Conservation (phyloP, 2,113 vertebrate genomes). For the Callipepla squamata region DNA sequence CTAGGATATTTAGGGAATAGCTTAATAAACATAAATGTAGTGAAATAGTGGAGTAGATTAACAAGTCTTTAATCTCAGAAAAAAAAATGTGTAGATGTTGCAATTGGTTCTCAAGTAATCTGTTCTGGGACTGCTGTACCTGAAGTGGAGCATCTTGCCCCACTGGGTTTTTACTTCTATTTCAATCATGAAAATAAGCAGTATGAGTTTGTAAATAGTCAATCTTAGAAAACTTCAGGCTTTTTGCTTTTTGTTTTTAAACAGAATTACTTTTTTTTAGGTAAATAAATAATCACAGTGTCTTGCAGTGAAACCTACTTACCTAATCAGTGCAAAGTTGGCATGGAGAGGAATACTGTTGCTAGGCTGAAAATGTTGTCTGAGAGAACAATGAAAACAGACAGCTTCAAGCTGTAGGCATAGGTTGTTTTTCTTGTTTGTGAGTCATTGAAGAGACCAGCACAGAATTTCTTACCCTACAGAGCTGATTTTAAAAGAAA, state of each 20-base stretch:
- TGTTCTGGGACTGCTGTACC: neutral
- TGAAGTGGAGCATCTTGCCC: neutral
- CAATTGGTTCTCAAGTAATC: neutral
- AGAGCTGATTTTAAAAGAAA: neutral
- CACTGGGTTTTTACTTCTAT: neutral
- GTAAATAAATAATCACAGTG: neutral
- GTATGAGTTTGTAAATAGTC: neutral
- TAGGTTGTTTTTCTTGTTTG: neutral
- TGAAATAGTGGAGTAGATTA: neutral
- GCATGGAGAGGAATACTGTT: neutral
- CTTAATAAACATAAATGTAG: neutral
- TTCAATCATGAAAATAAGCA: neutral
- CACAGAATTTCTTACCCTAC: neutral
- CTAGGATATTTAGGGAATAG: neutral
- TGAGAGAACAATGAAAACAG: neutral
- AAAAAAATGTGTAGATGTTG: neutral
- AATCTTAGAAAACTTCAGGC: neutral
- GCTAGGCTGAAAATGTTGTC: neutral
- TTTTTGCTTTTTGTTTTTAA: neutral
- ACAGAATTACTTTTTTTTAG: neutral
- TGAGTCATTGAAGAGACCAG: neutral
- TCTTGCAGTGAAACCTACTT: neutral
- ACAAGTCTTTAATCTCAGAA: neutral
- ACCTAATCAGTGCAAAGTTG: neutral
- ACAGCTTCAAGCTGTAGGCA: neutral